Percentiles rank a stretch among this genome's conserved stretches.
phyloP scores from a whole-genome alignment of 2,888 invertebrate genomes.

The Phyto melanocephala region DNA sequence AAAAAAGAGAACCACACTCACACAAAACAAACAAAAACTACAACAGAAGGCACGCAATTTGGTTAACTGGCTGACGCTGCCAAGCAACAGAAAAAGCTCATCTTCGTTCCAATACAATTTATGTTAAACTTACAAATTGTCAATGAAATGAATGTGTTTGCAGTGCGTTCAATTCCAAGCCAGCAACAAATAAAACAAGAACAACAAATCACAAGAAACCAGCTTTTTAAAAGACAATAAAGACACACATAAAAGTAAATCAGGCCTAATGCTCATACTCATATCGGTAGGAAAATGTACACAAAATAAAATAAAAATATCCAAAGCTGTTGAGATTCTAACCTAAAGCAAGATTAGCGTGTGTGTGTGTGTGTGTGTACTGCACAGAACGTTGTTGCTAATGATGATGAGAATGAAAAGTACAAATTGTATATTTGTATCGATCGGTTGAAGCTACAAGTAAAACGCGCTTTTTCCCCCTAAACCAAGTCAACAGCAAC shows the following conservation, averaged over 20 bases:
- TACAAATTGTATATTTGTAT: constrained; percentile 61
- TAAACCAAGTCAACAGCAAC: constrained; percentile 39
- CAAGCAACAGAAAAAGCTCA: constrained; percentile 15
- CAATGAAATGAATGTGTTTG: constrained; percentile 56
- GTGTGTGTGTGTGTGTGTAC: constrained; percentile 22
- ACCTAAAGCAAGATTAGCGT: constrained; percentile 6
- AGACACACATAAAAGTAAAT: constrained; percentile 58
- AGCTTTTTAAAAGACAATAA: constrained; percentile 58
- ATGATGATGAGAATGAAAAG: constrained; percentile 2
- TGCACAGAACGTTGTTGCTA: too few species aligned
- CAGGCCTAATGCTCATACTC: constrained; percentile 23
- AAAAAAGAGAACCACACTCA: constrained; percentile 13
- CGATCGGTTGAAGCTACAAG: constrained; percentile 57
- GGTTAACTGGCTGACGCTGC: constrained; percentile 6
- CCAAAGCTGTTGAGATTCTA: too few species aligned
- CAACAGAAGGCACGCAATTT: constrained; percentile 31
- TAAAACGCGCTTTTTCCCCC: constrained; percentile 45
- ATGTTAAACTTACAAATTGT: constrained; percentile 65
- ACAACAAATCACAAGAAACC: constrained; percentile 15
- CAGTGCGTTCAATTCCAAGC: neutral
- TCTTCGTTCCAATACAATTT: constrained; percentile 54
- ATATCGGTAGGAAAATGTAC: neutral
- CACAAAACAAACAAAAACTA: neutral
- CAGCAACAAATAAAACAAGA: constrained; percentile 17
- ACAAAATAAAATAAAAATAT: neutral